phyloP scores from a whole-genome alignment of 2,888 invertebrate species.

The Ennomos quercinarius region DNA sequence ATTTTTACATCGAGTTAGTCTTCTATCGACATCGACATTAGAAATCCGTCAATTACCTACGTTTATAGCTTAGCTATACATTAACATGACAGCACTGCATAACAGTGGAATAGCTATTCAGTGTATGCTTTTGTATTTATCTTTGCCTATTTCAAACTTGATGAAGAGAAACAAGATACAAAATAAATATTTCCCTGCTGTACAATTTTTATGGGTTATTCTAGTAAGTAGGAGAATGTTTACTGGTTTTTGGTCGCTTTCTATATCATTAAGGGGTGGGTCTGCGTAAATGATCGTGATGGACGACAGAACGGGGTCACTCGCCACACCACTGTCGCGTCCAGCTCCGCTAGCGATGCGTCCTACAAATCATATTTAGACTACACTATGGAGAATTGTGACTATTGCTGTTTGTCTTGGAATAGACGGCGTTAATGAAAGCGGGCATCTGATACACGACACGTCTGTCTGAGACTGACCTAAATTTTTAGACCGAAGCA shows the following conservation, averaged over 20 bases:
- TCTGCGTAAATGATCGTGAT: conserved; percentile 46
- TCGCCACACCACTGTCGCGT: conserved; percentile 61
- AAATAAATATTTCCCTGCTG: too few relatives aligned
- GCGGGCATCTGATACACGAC: conserved; percentile 60
- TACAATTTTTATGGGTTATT: too few relatives aligned
- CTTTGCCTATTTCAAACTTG: too few relatives aligned
- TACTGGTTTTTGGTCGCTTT: not conserved
- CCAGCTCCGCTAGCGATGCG: conserved; percentile 63
- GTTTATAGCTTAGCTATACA: too few relatives aligned
- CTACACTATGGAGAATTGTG: conserved; percentile 67
- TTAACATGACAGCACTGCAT: too few relatives aligned
- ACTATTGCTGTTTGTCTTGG: conserved; percentile 73
- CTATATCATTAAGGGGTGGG: conserved; percentile 39
- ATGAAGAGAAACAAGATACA: too few relatives aligned
- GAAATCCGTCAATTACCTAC: too few relatives aligned
- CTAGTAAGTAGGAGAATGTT: too few relatives aligned
- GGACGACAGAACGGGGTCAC: conserved; percentile 68
- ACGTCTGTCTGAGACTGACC: conserved; percentile 55
- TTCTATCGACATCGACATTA: too few relatives aligned
- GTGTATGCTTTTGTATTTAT: too few relatives aligned
- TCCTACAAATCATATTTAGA: conserved; percentile 80
- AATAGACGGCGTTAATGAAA: conserved; percentile 69
- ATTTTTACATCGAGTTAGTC: conserved; percentile 10
- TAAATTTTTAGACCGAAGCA: conserved; percentile 47
- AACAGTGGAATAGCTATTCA: too few relatives aligned